Base-by-base conservation (phyloP, 2,113 vertebrate species). In the Calyptommatus sinebrachiatus region DNA sequence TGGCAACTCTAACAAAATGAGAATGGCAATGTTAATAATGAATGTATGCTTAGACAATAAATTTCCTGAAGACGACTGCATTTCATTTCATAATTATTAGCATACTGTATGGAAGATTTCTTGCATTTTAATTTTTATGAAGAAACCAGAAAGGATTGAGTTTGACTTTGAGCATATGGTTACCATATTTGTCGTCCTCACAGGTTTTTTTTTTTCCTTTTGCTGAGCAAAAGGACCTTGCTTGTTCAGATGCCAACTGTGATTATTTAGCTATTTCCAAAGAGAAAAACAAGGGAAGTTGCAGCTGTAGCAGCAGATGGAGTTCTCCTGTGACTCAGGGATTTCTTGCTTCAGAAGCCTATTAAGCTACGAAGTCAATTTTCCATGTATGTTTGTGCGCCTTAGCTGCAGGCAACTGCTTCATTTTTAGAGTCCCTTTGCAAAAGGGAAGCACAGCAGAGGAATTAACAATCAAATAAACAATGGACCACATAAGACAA, bases 241-340 rank as follows among this genome's bases (percentile, higher is more conserved):
- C 50, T 85, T 78, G 78, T 72, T 83, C 74, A 24, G 74, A 0
- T 60, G 41, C 73, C 76, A 74, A 60, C 26, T n/a, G 69, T 71
- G 61, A 88, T 76, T 63, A 57, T 46, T 82, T 83, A 26, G 26
- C 53, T 70, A 50, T 57, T 73, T 61, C 71, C 69, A 73, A 73
- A 68, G 75, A 62, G 71, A 76, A 76, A 85, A 88, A 82, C 70
- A 68, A 84, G 77, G 24, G 71, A 84, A 84, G 77, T 53, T 89
- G 80, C 83, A 91, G 85, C 84, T 91, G 87, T 77, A 86, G 67
- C 21, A 88, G 85, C 91, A 91, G 88, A 89, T 84, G 86, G 83
- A 83, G 68, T 82, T 81, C 41, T 78, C 21, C 29, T 84, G 45
- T 75, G 65, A 91, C 73, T 83, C 81, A 76, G 79, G 79, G 4